Evolutionary conservation across 2,797 vertebrate species (phyloP).

Genomic region (Stomatorhinus walkeri): DNA sequence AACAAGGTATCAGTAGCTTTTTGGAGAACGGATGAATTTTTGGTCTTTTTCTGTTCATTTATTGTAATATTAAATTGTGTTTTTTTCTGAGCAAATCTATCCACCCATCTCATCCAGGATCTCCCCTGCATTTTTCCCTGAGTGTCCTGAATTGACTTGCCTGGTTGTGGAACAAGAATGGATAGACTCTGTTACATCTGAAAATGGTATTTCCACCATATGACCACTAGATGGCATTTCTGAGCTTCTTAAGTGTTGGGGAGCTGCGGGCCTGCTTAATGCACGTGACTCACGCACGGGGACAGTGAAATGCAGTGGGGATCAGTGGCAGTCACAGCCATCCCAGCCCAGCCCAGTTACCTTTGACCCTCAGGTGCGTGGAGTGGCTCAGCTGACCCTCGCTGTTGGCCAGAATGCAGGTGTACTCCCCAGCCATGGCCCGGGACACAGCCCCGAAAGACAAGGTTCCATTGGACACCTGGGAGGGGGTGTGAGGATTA

Average conservation of each 20-base stretch:
- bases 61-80: background rate
- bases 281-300: background rate
- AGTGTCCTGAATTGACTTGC: background rate
- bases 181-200: background rate
- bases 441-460: constrained; percentile 57
- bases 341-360: constrained; percentile 51
- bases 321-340: background rate
- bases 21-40: background rate
- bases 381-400: constrained; percentile 71
- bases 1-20: background rate
- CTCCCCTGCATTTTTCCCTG: background rate
- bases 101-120: background rate
- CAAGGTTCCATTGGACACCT: constrained; percentile 71
- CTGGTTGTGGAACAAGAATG: background rate
- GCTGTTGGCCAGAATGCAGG: constrained; percentile 76
- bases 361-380: constrained; percentile 80
- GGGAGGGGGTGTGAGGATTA: background rate
- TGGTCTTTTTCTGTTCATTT: background rate
- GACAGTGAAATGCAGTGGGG: background rate
- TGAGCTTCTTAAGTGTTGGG: background rate
- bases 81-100: background rate
- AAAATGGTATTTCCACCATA: background rate
- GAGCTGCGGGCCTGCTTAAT: background rate
- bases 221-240: background rate
- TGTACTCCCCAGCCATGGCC: constrained; percentile 68